These are phyloP conservation scores for Cyprinodon diabolis DNA, from an alignment of 2,797 vertebrate species.

Conservation along the genomic window DNA sequence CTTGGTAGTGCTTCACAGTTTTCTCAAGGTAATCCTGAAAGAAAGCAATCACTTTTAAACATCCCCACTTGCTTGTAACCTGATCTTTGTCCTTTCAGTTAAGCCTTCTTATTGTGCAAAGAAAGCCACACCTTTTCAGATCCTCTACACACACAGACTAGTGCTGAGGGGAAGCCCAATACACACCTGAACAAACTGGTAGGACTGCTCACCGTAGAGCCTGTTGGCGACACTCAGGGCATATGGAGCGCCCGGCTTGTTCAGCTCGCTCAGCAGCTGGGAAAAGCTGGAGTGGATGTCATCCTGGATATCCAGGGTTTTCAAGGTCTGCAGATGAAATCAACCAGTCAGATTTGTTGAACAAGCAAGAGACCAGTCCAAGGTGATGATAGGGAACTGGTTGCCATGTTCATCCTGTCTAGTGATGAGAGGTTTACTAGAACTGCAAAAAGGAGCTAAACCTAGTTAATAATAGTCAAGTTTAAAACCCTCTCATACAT, in stretches of 20 bases:
- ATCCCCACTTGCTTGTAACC: not conserved
- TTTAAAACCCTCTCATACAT: not conserved
- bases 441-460: not conserved
- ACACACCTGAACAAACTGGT: conserved; percentile 83
- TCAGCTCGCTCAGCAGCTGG: conserved; percentile 76
- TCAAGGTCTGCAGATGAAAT: conserved; percentile 73
- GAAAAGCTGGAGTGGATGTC: conserved; percentile 68
- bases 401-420: not conserved
- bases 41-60: not conserved
- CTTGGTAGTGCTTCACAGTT: conserved; percentile 79
- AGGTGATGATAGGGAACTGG: not conserved
- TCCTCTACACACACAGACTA: not conserved
- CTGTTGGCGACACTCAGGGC: conserved; percentile 85
- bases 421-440: not conserved
- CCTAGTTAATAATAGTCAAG: not conserved
- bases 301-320: conserved; percentile 39
- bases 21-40: conserved; percentile 82
- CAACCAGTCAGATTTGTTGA: not conserved
- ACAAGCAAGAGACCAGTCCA: not conserved
- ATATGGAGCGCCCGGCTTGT: conserved; percentile 77
- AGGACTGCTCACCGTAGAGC: conserved; percentile 87
- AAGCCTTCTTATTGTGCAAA: not conserved
- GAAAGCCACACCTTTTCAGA: conserved; percentile 5
- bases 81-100: not conserved
- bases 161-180: not conserved